These are phyloP conservation scores for Lethenteron reissneri DNA, from an alignment of 2,113 vertebrate genomes.

Conservation along the genomic window DNA sequence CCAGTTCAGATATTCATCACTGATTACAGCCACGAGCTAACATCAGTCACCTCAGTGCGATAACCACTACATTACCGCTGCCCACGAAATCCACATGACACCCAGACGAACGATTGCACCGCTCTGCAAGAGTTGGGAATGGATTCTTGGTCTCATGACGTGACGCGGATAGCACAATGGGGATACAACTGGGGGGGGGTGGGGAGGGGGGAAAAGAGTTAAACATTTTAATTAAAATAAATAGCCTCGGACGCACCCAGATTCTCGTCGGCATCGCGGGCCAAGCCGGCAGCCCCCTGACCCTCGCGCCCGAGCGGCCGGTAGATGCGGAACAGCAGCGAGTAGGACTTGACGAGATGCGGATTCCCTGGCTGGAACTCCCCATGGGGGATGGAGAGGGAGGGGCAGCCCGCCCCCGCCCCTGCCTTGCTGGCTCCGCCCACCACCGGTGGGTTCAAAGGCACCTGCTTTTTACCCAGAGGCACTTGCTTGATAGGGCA, in stretches of 20 bases:
- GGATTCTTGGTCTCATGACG: neutral
- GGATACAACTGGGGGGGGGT: neutral
- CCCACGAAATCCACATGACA: neutral
- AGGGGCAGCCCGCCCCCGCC: neutral
- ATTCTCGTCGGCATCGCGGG: neutral
- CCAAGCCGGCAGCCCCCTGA: neutral
- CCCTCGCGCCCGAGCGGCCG: neutral
- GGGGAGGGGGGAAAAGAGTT: neutral
- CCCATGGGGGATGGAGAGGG: constrained; percentile 3
- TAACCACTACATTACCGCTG: neutral
- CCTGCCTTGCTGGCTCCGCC: neutral
- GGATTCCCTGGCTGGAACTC: constrained; percentile 2
- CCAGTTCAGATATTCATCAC: too few relatives aligned
- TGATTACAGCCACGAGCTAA: too few relatives aligned
- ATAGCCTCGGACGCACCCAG: constrained; percentile 1
- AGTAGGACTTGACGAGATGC: constrained; percentile 5
- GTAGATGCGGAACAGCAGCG: neutral
- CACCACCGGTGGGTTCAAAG: neutral
- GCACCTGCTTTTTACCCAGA: constrained; percentile 1
- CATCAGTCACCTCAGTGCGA: too few relatives aligned
- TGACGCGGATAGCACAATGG: neutral
- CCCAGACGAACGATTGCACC: neutral
- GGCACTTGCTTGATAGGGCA: constrained; percentile 1
- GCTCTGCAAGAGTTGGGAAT: neutral
- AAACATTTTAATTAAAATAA: neutral